Conservation (phyloP, 2,797 vertebrate species). For the Loris lydekkerianus region DNA sequence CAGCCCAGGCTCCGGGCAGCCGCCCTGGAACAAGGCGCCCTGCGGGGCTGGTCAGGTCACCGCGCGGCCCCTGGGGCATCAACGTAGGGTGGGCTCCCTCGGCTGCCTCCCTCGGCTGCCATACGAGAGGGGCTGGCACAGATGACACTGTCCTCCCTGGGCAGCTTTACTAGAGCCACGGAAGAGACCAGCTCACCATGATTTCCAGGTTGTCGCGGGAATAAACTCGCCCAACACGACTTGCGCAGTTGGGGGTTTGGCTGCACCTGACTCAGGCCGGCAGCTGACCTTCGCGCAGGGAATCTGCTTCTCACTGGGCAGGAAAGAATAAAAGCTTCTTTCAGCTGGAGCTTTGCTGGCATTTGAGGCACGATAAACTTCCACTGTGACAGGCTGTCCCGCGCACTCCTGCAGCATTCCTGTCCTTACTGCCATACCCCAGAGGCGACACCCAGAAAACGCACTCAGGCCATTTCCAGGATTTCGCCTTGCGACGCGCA, state of each 20-base stretch:
- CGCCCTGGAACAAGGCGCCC: not conserved
- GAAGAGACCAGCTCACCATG: too few species aligned
- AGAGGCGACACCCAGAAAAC: too few species aligned
- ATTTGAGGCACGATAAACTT: not conserved
- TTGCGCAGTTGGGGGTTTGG: not conserved
- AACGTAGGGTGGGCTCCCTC: too few species aligned
- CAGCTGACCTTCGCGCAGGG: not conserved
- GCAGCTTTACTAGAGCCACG: too few species aligned
- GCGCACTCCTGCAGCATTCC: accelerated
- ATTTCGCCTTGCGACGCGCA: accelerated
- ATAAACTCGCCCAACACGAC: not conserved
- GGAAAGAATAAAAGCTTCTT: too few species aligned
- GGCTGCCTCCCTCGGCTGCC: not conserved
- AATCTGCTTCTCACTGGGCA: not conserved
- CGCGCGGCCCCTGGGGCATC: not conserved
- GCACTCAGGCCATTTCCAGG: accelerated
- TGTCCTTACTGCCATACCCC: accelerated
- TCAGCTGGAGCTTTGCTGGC: accelerated
- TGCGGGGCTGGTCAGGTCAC: not conserved
- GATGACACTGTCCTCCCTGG: not conserved
- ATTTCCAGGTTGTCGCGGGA: too few species aligned
- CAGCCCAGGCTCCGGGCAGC: not conserved
- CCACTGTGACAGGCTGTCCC: accelerated
- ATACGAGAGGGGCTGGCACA: too few species aligned
- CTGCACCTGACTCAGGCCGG: too few species aligned